Evolutionary conservation across 2,113 vertebrate species (phyloP), one percentile per base, ranked within the genome.

Genomic region (Spheniscus mendiculus): DNA sequence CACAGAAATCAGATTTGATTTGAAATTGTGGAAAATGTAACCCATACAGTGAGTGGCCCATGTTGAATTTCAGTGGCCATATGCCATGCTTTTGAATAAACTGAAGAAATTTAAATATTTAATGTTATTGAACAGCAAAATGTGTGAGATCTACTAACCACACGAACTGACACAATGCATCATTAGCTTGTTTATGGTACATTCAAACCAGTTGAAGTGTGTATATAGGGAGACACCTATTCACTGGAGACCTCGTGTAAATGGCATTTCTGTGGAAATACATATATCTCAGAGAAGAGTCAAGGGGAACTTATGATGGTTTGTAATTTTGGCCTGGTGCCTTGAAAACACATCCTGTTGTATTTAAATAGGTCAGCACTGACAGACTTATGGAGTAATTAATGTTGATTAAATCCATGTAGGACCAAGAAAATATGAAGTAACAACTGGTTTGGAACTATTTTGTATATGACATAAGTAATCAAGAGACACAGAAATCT

Each of bases 331-430:
- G 80, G 86, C 65, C 47, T 53, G 13, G 18, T 93, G 81, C 93
- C 94, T 66, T 69, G 77, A 62, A 93, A 94, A 62, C 61, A 61
- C 29, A 87, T 72, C 73, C 73, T 81, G 47, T 77, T 96, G 11
- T n/a, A 79, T 80, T 89, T 89, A 94, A 97, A 85, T 88, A 89
- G 83, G 87, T 94, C 87, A 95, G 15, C 29, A 42, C 15, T 90
- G 81, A 83, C 74, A 89, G 89, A 80, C 29, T 76, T 42, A 27
- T 0, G n/a, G 42, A 10, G 9, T 73, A 95, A 96, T 94, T 93
- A 91, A 59, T 94, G 65, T 85, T 92, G 91, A 96, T 95, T 96
- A 94, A 91, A 94, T 69, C 58, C 71, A n/a, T 63, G 81, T 59
- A 88, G 16, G 29, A 66, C 15, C 1, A 22, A 93, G 91, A 59